phyloP scores from a whole-genome alignment of 1,140 invertebrate genomes.

The Phenacoccus solenopsis region DNA sequence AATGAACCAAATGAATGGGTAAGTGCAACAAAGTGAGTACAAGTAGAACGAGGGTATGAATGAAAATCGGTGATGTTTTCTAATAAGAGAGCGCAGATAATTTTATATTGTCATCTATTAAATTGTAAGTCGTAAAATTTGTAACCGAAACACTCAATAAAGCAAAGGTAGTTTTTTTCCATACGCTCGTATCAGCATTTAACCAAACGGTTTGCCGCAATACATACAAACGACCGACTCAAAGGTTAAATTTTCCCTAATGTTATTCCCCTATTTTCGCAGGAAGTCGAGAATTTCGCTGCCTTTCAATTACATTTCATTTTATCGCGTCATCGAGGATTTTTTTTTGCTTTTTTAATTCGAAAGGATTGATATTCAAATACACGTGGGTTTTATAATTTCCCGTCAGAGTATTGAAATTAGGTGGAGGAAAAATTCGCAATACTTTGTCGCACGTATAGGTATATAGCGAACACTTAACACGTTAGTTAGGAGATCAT shows the following conservation, averaged over 20 bases:
- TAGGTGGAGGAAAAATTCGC: too few species aligned
- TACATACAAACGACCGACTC: neutral
- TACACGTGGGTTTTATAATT: neutral
- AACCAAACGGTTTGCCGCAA: neutral
- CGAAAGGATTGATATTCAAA: neutral
- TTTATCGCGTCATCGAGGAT: neutral
- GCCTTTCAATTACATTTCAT: neutral
- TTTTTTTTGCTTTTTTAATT: neutral
- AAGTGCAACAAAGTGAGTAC: too few species aligned
- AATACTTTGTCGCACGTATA: neutral
- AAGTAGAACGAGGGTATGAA: too few species aligned
- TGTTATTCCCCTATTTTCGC: neutral
- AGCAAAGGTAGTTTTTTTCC: neutral
- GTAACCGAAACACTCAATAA: neutral
- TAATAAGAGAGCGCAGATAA: too few species aligned
- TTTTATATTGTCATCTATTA: neutral
- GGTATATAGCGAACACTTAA: neutral
- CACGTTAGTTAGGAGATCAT: neutral
- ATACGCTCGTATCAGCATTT: neutral
- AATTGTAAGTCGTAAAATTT: neutral
- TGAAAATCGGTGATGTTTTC: too few species aligned
- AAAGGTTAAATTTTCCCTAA: neutral
- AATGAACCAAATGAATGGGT: too few species aligned
- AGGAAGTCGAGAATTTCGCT: neutral
- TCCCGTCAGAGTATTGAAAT: neutral